Evolutionary conservation across 1,140 invertebrate species (phyloP).

Genomic region (Heliconius nattereri): DNA sequence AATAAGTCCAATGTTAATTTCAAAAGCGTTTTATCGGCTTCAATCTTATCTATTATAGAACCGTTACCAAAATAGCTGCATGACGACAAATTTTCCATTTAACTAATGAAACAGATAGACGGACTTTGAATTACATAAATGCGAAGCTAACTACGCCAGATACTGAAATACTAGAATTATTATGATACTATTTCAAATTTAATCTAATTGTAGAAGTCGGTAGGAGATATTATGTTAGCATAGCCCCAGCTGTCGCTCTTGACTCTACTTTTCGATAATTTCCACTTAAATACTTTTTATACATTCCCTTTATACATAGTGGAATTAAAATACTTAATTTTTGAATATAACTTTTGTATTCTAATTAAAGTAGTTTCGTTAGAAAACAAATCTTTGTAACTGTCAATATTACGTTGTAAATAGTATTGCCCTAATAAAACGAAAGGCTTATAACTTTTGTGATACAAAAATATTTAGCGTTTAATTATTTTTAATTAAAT

Average conservation of each 20-base stretch:
- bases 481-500: too few relatives aligned
- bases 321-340: too few relatives aligned
- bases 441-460: too few relatives aligned
- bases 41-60: not conserved
- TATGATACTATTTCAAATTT: slow-evolving; percentile 48
- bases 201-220: slow-evolving; percentile 47
- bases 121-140: slow-evolving; percentile 30
- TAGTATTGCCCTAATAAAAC: too few relatives aligned
- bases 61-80: not conserved
- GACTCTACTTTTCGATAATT: slow-evolving; percentile 55
- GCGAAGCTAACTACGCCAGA: slow-evolving; percentile 12
- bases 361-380: too few relatives aligned
- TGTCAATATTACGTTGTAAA: too few relatives aligned
- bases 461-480: too few relatives aligned
- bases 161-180: slow-evolving; percentile 24
- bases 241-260: slow-evolving; percentile 48
- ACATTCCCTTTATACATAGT: slow-evolving; percentile 30
- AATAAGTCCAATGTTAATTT: not conserved
- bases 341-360: too few relatives aligned
- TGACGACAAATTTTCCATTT: slow-evolving; percentile 16
- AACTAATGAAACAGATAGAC: slow-evolving; percentile 17
- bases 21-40: not conserved
- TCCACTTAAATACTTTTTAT: not conserved
- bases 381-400: too few relatives aligned
- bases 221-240: slow-evolving; percentile 51